phyloP scores from a whole-genome alignment of 2,797 vertebrate species.

The Gadopsis bispinosus region DNA sequence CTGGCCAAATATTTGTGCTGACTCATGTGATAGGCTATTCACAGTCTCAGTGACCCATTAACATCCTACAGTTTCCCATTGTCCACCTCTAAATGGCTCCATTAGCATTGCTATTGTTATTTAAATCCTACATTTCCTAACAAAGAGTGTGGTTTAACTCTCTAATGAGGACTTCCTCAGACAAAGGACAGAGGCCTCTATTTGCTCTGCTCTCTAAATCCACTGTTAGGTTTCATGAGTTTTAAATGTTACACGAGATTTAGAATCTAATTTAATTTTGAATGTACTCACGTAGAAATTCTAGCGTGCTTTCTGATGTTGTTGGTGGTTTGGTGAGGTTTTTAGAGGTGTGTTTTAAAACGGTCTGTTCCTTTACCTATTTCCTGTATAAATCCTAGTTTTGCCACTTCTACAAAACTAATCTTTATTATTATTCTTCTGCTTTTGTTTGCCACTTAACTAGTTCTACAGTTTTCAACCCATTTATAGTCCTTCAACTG shows the following conservation, averaged over 20 bases:
- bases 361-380: background rate
- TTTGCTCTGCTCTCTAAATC: constrained; percentile 73
- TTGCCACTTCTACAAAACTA: no score
- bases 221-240: constrained; percentile 37
- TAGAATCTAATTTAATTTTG: constrained; percentile 13
- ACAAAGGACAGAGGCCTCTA: constrained; percentile 75
- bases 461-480: no score
- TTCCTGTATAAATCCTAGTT: background rate
- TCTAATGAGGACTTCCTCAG: constrained; percentile 83
- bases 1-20: constrained; percentile 88
- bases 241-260: constrained; percentile 15
- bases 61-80: constrained; percentile 83
- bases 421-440: no score
- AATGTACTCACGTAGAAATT: background rate
- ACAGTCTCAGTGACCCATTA: constrained; percentile 85
- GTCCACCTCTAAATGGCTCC: constrained; percentile 73
- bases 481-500: no score
- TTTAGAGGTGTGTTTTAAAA: background rate
- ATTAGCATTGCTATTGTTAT: constrained; percentile 86
- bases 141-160: constrained; percentile 84
- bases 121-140: constrained; percentile 86
- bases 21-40: constrained; percentile 85
- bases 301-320: background rate
- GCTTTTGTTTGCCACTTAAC: no score
- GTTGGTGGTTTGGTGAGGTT: background rate